Base-by-base conservation (phyloP, 2,888 invertebrate genomes). In the Branchinecta sandiegonensis region DNA sequence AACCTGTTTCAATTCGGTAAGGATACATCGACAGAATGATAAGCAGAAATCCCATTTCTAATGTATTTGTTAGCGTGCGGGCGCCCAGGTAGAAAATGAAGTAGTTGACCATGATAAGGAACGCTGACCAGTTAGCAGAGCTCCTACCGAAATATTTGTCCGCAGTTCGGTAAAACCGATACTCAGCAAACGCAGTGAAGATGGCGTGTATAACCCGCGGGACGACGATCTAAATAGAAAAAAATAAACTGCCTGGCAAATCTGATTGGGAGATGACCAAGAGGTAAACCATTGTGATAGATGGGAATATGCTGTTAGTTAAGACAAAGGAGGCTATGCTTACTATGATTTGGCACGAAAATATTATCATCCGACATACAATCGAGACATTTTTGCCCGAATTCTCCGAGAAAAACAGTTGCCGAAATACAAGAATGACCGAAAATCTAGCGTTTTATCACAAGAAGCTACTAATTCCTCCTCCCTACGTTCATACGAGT, bases 51-150 rank as follows among this genome's bases (percentile, higher is more conserved):
- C 86, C 83, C 47, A 89, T 86, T 80, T 99, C 97, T 72, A 90
- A 78, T 0, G 88, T 88, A 77, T 97, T 97, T 48, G 89, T 84
- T 66, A 97, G 76, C 0, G 95, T 95, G 67, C 97, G 83, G 0
- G 93, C 86, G 0, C 87, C 86, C 12, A 89, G 90, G 77, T 93
- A 97, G 76, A 91, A 89, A 84, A 90, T 88, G 78, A 94, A 96
- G 90, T 93, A 95, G 65, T 89, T 87, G 0, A 86, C 83, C 0
- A 87, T 79, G 67, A 90, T 83, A 69, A 86, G 81, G 73, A 89
- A 85, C 9, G 89, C 76, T 0, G 89, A 85, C 88, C 90, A 89
- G 77, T 87, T 86, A 5, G 77, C 78, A 13, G 76, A 76, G 3
- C 72, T 72, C 17, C 73, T 71, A 46, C 77, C 78, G 72, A 76